phyloP scores from a whole-genome alignment of 2,113 vertebrate species.

The Chionis minor region DNA sequence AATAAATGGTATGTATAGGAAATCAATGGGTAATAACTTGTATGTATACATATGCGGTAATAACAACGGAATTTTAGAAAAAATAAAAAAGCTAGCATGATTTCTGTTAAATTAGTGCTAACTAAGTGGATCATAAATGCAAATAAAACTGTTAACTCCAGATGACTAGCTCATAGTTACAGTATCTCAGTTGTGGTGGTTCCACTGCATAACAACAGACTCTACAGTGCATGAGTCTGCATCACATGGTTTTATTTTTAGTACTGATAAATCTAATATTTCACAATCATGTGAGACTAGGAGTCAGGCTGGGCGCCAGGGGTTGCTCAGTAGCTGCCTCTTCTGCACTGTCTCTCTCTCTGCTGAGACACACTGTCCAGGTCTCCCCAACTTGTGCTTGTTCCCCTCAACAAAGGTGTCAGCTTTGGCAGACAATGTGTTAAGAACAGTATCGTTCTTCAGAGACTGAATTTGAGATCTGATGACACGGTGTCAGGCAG shows the following conservation, averaged over 20 bases:
- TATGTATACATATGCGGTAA: background rate
- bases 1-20: background rate
- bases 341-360: background rate
- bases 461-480: background rate
- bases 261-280: constrained; percentile 4
- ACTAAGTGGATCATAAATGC: background rate
- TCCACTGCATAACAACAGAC: background rate
- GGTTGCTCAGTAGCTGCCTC: background rate
- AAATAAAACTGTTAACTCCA: background rate
- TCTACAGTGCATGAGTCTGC: background rate
- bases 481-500: background rate
- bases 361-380: background rate
- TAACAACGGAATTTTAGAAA: background rate
- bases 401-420: background rate
- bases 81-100: background rate
- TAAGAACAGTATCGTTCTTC: background rate
- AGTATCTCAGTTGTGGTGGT: background rate
- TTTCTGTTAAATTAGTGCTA: background rate
- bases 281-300: background rate
- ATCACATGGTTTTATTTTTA: constrained; percentile 52
- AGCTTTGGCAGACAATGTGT: rapidly evolving
- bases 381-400: rapidly evolving
- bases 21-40: background rate
- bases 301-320: background rate
- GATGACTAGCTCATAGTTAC: background rate